phyloP scores from a whole-genome alignment of 2,888 invertebrate genomes.

The Orthosia incerta region DNA sequence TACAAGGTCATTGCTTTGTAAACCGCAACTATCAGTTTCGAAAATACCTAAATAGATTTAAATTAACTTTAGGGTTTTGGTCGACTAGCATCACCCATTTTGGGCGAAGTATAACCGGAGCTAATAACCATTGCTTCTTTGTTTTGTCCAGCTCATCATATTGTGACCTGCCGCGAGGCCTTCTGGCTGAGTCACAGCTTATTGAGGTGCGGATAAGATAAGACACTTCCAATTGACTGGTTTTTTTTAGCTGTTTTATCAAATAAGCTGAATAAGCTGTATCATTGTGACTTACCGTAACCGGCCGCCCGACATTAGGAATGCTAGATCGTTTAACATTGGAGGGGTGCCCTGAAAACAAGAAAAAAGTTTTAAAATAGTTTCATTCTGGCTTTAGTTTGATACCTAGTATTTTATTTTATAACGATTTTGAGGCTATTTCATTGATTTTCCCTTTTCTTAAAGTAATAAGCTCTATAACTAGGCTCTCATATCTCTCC shows the following conservation, averaged over 20 bases:
- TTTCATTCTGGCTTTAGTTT: neutral
- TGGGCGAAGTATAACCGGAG: neutral
- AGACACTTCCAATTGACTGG: neutral
- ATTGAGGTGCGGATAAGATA: neutral
- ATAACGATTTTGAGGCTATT: neutral
- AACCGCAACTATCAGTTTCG: neutral
- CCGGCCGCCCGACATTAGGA: constrained; percentile 86
- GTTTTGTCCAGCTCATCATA: neutral
- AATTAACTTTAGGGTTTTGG: neutral
- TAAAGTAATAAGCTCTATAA: neutral
- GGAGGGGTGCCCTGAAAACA: constrained; percentile 81
- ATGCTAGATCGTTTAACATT: constrained; percentile 86
- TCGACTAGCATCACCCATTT: neutral
- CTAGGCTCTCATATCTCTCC: neutral
- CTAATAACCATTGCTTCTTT: neutral
- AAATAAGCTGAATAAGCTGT: too few species aligned
- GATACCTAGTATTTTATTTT: neutral
- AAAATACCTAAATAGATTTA: neutral
- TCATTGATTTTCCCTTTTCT: neutral
- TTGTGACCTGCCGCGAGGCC: neutral
- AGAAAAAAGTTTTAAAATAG: constrained; percentile 18
- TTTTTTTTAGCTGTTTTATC: neutral
- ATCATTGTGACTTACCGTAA: constrained; percentile 76
- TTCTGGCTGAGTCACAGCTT: neutral
- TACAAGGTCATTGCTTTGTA: constrained; percentile 14